These are phyloP conservation scores for Tigriopus japonicus DNA, from an alignment of 1,140 invertebrate genomes.

Conservation along the genomic window DNA sequence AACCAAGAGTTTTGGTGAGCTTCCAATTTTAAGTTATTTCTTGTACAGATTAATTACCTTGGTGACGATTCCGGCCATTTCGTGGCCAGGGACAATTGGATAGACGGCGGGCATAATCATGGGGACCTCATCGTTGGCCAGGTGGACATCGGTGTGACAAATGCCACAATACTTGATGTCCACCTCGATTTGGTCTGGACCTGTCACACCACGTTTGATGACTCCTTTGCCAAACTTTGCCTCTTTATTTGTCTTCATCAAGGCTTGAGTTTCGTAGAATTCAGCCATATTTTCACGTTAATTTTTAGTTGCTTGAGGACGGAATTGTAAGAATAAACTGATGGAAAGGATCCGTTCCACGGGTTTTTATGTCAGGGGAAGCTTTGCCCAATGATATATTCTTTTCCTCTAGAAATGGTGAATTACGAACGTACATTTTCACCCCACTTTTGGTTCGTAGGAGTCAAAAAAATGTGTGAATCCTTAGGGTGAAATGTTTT, in stretches of 20 bases:
- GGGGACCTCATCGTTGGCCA: background rate
- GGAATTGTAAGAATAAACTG: too few relatives aligned
- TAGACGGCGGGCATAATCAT: background rate
- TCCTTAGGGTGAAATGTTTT: too few relatives aligned
- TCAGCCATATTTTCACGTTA: background rate
- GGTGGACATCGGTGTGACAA: constrained; percentile 4
- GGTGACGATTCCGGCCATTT: constrained; percentile 2
- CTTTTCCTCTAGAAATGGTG: too few relatives aligned
- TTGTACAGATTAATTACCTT: background rate
- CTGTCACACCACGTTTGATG: background rate
- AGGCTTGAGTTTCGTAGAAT: background rate
- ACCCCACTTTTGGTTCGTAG: too few relatives aligned
- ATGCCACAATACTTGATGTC: constrained; percentile 2
- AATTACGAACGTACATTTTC: too few relatives aligned
- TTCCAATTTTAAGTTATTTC: too few relatives aligned
- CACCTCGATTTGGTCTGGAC: background rate
- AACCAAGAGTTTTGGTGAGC: background rate
- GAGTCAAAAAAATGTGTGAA: too few relatives aligned
- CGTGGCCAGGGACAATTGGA: constrained; percentile 1
- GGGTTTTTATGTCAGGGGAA: too few relatives aligned
- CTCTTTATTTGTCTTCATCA: background rate
- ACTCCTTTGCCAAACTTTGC: background rate
- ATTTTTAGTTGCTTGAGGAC: too few relatives aligned
- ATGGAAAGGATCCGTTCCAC: too few relatives aligned
- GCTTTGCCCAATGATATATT: too few relatives aligned